Evolutionary conservation across 2,888 invertebrate genomes (phyloP).

Genomic region (Trimorus sp.): DNA sequence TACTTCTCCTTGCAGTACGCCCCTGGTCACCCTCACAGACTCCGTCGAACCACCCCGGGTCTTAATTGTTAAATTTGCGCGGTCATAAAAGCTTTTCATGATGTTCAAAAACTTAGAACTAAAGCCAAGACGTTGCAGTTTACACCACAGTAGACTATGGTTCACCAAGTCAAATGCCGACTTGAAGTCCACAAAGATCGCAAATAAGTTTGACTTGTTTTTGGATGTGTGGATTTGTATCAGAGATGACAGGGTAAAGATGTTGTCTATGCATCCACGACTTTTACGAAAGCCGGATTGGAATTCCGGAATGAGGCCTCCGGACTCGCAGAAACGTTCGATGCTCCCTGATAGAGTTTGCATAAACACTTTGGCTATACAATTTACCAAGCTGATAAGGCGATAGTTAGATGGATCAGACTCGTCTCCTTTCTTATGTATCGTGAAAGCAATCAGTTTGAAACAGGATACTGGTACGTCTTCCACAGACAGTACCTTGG

Average conservation of each 20-base stretch:
- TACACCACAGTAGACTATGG: neutral
- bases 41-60: neutral
- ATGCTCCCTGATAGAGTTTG: neutral
- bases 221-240: slow-evolving; percentile 20
- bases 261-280: slow-evolving; percentile 13
- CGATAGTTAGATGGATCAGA: too few species aligned
- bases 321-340: neutral
- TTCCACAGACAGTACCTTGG: too few species aligned
- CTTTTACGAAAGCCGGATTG: slow-evolving; percentile 18
- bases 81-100: neutral
- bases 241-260: neutral
- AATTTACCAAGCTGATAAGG: slow-evolving; percentile 23
- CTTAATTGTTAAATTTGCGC: neutral
- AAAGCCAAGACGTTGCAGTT: neutral
- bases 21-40: too few species aligned
- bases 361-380: slow-evolving; percentile 17
- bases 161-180: slow-evolving; percentile 6
- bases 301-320: slow-evolving; percentile 1
- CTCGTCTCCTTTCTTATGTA: too few species aligned
- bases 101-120: slow-evolving; percentile 6
- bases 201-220: slow-evolving; percentile 13
- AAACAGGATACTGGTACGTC: too few species aligned
- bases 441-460: too few species aligned
- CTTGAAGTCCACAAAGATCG: neutral
- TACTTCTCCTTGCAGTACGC: neutral